Evolutionary conservation across 2,888 invertebrate species (phyloP).

Genomic region (Oligia latruncula): DNA sequence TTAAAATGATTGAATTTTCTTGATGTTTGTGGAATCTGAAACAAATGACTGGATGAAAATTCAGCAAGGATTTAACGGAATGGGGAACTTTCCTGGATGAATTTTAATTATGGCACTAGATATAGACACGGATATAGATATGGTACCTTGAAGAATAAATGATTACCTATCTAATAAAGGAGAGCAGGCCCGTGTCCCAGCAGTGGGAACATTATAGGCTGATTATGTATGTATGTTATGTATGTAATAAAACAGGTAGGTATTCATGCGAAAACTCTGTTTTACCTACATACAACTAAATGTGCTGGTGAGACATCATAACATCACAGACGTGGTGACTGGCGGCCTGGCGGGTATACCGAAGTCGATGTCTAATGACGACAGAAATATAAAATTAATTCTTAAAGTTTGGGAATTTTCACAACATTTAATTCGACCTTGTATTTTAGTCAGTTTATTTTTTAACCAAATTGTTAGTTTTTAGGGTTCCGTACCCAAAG

Average conservation of each 20-base stretch:
- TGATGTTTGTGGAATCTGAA: conserved; percentile 24
- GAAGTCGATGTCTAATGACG: not conserved
- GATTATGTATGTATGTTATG: too few relatives aligned
- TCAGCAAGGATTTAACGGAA: not conserved
- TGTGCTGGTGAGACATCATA: too few relatives aligned
- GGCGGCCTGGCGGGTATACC: too few relatives aligned
- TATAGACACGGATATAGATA: not conserved
- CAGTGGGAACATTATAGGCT: too few relatives aligned
- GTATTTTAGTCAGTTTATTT: not conserved
- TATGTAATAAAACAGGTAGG: not conserved
- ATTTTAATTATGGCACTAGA: not conserved
- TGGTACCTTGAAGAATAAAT: not conserved
- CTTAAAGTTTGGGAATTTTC: too few relatives aligned
- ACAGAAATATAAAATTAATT: not conserved
- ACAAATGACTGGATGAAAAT: conserved; percentile 15
- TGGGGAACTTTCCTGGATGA: not conserved
- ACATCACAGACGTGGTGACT: not conserved
- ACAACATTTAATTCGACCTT: not conserved
- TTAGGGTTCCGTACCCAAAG: too few relatives aligned
- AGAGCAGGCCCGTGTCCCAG: too few relatives aligned
- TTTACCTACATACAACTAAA: too few relatives aligned
- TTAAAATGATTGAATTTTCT: conserved; percentile 20
- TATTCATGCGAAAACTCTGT: not conserved
- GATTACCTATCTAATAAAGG: not conserved
- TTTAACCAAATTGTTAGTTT: too few relatives aligned